These are phyloP conservation scores for Liodrosophila aerea DNA, from an alignment of 2,888 invertebrate species.

Conservation along the genomic window DNA sequence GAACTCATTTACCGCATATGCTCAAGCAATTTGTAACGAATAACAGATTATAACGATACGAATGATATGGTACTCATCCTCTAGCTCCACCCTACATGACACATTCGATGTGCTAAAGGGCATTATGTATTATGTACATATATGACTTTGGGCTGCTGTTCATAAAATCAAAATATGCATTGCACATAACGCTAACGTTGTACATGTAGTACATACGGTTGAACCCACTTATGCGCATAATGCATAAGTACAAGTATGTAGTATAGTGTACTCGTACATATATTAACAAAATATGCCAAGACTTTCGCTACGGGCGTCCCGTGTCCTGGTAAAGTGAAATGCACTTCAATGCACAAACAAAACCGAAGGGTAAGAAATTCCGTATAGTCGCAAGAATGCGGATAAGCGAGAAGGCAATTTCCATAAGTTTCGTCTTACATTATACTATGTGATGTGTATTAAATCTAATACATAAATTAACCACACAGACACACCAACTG, in stretches of 20 bases:
- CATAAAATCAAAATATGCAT: too few species aligned
- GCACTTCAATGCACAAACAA: slow-evolving; percentile 37
- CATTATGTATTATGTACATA: not conserved
- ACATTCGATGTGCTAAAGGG: too few species aligned
- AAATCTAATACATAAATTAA: slow-evolving; percentile 44
- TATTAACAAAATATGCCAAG: slow-evolving; percentile 36
- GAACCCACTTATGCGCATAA: too few species aligned
- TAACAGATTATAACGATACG: too few species aligned
- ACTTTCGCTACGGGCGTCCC: slow-evolving; percentile 55
- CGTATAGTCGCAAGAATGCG: too few species aligned
- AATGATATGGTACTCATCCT: too few species aligned
- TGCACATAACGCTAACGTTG: too few species aligned
- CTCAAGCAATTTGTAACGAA: too few species aligned
- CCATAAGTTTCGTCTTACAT: slow-evolving; percentile 14
- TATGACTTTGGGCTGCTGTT: too few species aligned
- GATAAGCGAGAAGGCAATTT: slow-evolving; percentile 22
- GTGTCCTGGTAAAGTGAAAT: slow-evolving; percentile 44
- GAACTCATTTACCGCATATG: too few species aligned
- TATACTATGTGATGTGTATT: slow-evolving; percentile 14
- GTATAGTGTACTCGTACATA: not conserved
- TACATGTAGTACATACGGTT: too few species aligned
- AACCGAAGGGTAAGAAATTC: not conserved
- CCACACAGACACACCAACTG: slow-evolving; percentile 15
- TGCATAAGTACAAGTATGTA: not conserved
- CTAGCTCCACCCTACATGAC: too few species aligned